These are phyloP conservation scores for Drosophila biarmipes DNA, from an alignment of 1,140 invertebrate genomes.

Conservation along the genomic window DNA sequence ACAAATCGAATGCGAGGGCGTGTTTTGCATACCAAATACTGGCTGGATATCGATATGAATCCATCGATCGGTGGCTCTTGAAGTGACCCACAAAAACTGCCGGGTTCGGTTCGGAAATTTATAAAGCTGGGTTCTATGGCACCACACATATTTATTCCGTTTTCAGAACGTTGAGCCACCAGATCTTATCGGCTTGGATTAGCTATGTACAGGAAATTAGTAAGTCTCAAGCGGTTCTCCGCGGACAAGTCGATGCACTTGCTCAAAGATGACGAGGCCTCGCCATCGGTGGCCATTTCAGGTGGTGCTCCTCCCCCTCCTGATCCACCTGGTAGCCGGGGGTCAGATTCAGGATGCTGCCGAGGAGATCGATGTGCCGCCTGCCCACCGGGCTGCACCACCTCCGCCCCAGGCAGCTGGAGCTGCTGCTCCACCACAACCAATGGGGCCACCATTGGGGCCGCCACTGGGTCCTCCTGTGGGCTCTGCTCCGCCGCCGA, in stretches of 20 bases:
- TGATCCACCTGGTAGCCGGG: slow-evolving; percentile 13
- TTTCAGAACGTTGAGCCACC: slow-evolving; percentile 38
- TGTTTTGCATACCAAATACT: slow-evolving; percentile 44
- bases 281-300: slow-evolving; percentile 42
- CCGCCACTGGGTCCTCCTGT: slow-evolving; percentile 20
- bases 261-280: slow-evolving; percentile 26
- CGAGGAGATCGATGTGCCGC: slow-evolving; percentile 59
- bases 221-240: slow-evolving; percentile 49
- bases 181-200: slow-evolving; percentile 26
- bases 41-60: slow-evolving; percentile 7
- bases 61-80: slow-evolving; percentile 6
- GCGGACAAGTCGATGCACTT: slow-evolving; percentile 35
- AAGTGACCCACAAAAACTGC: slow-evolving; percentile 26
- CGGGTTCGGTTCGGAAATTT: slow-evolving; percentile 43
- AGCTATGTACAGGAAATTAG: slow-evolving; percentile 73
- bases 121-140: slow-evolving; percentile 52
- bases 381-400: slow-evolving; percentile 50
- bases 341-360: slow-evolving; percentile 57
- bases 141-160: slow-evolving; percentile 1
- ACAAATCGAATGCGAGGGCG: slow-evolving; percentile 43
- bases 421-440: slow-evolving; percentile 24
- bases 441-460: slow-evolving; percentile 7
- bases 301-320: slow-evolving; percentile 20
- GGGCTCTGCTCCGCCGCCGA: slow-evolving; percentile 48
- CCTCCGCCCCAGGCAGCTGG: slow-evolving; percentile 19